Percentiles rank a stretch among this genome's conserved stretches.
These are phyloP conservation scores for Agriotes lineatus DNA, from an alignment of 2,888 invertebrate species.

Conservation along the genomic window DNA sequence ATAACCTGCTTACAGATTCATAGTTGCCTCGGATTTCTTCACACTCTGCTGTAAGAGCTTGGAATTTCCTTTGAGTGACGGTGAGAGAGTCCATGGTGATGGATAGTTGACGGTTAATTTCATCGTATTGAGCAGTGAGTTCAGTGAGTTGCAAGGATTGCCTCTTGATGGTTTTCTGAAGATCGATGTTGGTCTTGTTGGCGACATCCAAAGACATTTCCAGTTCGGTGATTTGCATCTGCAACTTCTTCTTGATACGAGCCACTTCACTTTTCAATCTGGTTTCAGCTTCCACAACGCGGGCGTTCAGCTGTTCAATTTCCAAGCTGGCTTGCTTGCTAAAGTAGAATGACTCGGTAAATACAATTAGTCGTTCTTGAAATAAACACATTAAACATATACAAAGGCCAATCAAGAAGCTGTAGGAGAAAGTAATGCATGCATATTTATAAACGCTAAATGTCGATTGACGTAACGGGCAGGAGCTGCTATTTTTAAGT, in stretches of 20 bases:
- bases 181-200: slow-evolving; percentile 97
- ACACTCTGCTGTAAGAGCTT: slow-evolving; percentile 92
- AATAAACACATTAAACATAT: slow-evolving; percentile 4
- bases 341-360: slow-evolving; percentile 54
- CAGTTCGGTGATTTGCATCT: slow-evolving; percentile 96
- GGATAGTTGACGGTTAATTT: slow-evolving; percentile 95
- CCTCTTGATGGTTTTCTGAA: slow-evolving; percentile 98
- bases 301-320: slow-evolving; percentile 95
- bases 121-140: slow-evolving; percentile 96
- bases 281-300: slow-evolving; percentile 96
- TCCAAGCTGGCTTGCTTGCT: slow-evolving; percentile 98
- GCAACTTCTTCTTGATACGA: slow-evolving; percentile 99
- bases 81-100: slow-evolving; percentile 94
- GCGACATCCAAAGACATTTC: slow-evolving; percentile 97
- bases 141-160: slow-evolving; percentile 92
- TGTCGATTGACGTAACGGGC: slow-evolving; percentile 32
- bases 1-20: slow-evolving; percentile 80
- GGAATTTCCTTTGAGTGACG: slow-evolving; percentile 90
- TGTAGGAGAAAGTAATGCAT: slow-evolving; percentile 2
- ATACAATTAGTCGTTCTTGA: not conserved
- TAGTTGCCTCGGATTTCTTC: slow-evolving; percentile 95
- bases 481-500: slow-evolving; percentile 17
- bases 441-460: slow-evolving; percentile 43
- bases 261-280: slow-evolving; percentile 95
- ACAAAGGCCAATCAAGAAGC: slow-evolving; percentile 3